Evolutionary conservation across 2,797 vertebrate species (phyloP).

Genomic region (Notolabrus celidotus): DNA sequence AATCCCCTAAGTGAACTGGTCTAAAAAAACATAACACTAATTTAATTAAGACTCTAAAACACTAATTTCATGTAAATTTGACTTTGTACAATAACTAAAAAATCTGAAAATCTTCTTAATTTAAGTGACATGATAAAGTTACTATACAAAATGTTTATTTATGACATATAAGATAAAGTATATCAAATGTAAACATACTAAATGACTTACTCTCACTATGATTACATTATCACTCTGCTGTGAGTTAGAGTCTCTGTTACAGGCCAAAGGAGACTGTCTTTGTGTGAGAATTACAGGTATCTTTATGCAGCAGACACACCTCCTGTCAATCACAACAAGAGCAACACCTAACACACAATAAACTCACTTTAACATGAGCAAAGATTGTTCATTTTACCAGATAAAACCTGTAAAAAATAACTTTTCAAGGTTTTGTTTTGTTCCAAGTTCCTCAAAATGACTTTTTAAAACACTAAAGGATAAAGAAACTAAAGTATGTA

Average conservation of each 20-base stretch:
- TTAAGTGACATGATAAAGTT: too few relatives aligned
- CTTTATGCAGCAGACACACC: slow-evolving; percentile 20
- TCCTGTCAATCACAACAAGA: slow-evolving; percentile 21
- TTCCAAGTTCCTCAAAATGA: too few relatives aligned
- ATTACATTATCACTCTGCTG: background rate
- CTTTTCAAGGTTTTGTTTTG: background rate
- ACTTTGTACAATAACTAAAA: too few relatives aligned
- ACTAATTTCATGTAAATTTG: too few relatives aligned
- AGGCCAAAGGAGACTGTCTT: background rate
- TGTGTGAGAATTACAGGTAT: background rate
- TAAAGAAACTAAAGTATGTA: background rate
- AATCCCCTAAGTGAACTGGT: too few relatives aligned
- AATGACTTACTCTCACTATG: background rate
- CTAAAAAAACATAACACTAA: too few relatives aligned
- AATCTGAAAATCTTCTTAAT: too few relatives aligned
- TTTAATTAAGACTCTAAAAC: too few relatives aligned
- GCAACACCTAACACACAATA: background rate
- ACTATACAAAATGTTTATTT: too few relatives aligned
- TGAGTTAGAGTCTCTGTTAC: background rate
- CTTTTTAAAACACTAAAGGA: background rate
- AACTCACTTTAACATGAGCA: background rate
- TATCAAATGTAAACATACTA: background rate
- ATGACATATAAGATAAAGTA: background rate
- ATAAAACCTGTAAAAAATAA: background rate
- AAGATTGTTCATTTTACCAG: background rate